phyloP scores from a whole-genome alignment of 2,113 vertebrate species.

The Microcebus ravelobensis region DNA sequence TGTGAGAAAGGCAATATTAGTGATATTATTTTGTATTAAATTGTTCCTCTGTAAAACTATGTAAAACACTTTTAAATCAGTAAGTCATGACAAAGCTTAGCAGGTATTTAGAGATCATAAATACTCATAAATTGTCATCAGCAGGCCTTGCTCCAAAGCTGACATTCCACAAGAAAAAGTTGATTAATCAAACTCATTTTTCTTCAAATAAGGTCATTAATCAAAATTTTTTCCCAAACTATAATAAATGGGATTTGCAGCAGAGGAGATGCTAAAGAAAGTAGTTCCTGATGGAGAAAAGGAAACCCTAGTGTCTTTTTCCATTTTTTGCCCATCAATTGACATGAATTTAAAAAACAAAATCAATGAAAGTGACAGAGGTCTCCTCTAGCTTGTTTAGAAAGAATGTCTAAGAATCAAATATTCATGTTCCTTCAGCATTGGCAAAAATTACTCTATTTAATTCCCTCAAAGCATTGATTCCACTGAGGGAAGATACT shows the following conservation, averaged over 20 bases:
- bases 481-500: neutral
- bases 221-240: conserved; percentile 26
- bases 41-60: conserved; percentile 23
- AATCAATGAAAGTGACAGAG: neutral
- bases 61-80: neutral
- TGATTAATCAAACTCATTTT: conserved; percentile 44
- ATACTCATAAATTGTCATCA: neutral
- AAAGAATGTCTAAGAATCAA: neutral
- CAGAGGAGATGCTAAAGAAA: neutral
- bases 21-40: neutral
- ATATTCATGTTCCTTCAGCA: neutral
- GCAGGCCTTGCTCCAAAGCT: neutral
- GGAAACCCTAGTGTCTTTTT: neutral
- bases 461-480: neutral
- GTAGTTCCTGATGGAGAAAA: neutral
- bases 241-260: neutral
- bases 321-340: neutral
- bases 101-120: neutral
- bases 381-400: neutral
- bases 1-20: neutral
- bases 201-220: conserved; percentile 40
- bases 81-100: neutral
- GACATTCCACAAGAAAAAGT: conserved; percentile 1
- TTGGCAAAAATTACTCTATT: neutral
- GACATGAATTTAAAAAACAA: neutral